phyloP scores from a whole-genome alignment of 2,113 vertebrate species.

The Athene noctua region DNA sequence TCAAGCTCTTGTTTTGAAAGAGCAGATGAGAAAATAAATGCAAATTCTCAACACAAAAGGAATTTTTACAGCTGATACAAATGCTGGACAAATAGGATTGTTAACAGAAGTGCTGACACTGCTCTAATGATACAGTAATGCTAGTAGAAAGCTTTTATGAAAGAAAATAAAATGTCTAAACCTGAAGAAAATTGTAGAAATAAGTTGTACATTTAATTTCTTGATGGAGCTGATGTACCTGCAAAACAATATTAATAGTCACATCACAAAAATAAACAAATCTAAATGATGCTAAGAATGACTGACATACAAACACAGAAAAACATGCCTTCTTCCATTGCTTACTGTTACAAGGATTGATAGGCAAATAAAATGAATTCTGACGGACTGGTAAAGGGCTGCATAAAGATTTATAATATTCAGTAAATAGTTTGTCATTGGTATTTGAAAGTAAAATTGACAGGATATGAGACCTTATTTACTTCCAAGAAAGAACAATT shows the following conservation, averaged over 20 bases:
- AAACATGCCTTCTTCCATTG: neutral
- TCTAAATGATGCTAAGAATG: neutral
- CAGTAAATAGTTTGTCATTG: slow-evolving; percentile 16
- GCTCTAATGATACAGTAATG: neutral
- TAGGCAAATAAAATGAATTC: slow-evolving; percentile 42
- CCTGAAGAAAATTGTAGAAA: neutral
- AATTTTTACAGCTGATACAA: neutral
- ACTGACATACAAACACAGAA: neutral
- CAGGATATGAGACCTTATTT: slow-evolving; percentile 18
- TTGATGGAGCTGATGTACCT: neutral
- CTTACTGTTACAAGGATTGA: neutral
- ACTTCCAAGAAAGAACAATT: slow-evolving; percentile 24
- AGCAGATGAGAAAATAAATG: neutral
- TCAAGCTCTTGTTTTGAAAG: neutral
- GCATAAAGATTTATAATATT: slow-evolving; percentile 25
- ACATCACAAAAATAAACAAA: neutral
- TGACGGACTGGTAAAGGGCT: slow-evolving; percentile 7
- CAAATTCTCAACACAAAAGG: neutral
- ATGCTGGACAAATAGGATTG: neutral
- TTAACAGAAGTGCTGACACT: neutral
- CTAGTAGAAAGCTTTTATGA: neutral
- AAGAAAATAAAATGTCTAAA: neutral
- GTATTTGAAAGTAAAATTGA: slow-evolving; percentile 28
- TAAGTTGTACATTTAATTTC: neutral
- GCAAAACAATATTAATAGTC: slow-evolving; percentile 27